Percentiles rank a stretch among this genome's conserved stretches.
These are phyloP conservation scores for Corapipo altera DNA, from an alignment of 2,113 vertebrate species.

Conservation along the genomic window DNA sequence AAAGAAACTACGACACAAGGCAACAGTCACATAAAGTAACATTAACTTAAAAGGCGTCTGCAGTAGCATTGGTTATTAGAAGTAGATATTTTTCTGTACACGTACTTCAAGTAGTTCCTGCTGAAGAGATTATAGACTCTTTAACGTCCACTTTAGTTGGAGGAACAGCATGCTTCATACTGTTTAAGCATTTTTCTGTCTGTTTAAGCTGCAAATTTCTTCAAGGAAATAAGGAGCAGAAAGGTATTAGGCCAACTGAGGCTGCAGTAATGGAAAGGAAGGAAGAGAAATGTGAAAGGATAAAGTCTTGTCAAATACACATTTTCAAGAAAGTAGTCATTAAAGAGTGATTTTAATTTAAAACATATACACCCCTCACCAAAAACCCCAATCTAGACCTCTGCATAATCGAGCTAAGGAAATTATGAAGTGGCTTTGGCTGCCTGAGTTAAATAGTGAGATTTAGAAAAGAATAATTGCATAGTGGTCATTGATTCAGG, in stretches of 20 bases:
- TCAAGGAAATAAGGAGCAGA: background rate
- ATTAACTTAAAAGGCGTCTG: background rate
- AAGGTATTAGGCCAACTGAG: background rate
- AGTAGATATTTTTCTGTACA: background rate
- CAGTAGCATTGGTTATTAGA: fast-evolving
- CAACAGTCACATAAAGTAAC: background rate
- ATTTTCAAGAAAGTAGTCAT: background rate
- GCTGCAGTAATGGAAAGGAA: background rate
- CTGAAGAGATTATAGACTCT: background rate
- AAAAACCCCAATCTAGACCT: background rate
- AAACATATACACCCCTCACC: background rate
- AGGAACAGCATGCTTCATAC: background rate
- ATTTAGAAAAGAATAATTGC: background rate
- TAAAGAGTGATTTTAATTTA: background rate
- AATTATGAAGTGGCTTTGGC: background rate
- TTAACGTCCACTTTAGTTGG: background rate
- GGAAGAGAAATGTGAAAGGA: background rate
- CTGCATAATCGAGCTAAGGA: background rate
- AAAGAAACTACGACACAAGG: background rate
- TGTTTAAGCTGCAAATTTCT: background rate
- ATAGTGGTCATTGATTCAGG: background rate
- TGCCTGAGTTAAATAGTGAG: background rate
- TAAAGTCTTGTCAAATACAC: background rate
- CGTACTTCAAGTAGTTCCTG: background rate
- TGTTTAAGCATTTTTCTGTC: background rate